Base-by-base conservation (phyloP, 2,113 vertebrate genomes). In the Pampusana beccarii region DNA sequence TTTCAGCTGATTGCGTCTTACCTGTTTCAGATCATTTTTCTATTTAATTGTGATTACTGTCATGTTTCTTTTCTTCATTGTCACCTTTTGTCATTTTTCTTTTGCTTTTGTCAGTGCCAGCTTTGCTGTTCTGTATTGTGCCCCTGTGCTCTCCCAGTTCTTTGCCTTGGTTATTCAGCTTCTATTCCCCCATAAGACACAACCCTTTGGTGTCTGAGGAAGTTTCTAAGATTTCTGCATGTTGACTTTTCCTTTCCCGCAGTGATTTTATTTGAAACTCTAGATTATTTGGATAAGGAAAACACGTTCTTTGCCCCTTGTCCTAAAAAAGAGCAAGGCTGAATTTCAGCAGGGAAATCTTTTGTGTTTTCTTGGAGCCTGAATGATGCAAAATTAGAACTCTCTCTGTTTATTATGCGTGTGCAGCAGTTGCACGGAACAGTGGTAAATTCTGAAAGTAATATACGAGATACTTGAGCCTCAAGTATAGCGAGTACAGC, bases 401-500 rank as follows among this genome's bases (percentile, higher is more conserved):
- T 64, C 11, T 64, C 11, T 60, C 28, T 25, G 21, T 29, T 70
- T 34, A 17, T 50, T 10, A 4, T 16, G 42, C 8, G 11, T 6
- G 48, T 34, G 21, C 11, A 50, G 29, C 16, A 25, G 42, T 65
- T 17, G 25, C 40, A 7, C 2, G 25, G 60, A 58, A n/a, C 2
- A 8, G 20, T 31, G 58, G n/a, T 42, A 36, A 42, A 65, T 65
- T 65, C 51, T 28, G 14, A 9, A 44, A 33, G 31, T 19, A 8
- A 20, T 36, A 13, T 5, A 3, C 33, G 58, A 62, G 29, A 25
- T 83, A 28, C n/a, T 48, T 17, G 24, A 56, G 44, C 31, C 58
- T 54, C 11, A 60, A 9, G 16, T 21, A 10, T 5, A 29, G n/a
- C 1, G 46, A 34, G 61, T 54, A 7, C 24, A 1, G 2, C 18